Percentiles rank a stretch among this genome's conserved stretches.
Conservation (phyloP, 1,140 invertebrate genomes). For the Drosophila navojoa region DNA sequence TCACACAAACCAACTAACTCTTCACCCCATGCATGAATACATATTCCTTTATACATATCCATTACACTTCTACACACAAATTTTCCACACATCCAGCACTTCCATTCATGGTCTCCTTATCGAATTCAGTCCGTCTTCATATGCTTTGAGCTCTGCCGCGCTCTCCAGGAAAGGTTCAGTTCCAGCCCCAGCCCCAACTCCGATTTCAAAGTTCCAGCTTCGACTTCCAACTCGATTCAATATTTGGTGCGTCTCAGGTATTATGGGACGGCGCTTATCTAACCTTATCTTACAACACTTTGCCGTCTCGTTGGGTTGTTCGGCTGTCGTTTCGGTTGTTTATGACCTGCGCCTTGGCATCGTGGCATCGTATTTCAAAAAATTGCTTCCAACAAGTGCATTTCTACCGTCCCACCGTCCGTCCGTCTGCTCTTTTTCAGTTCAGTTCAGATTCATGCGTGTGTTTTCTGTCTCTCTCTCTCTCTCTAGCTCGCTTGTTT, state of each 20-base stretch:
- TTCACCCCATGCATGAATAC: background rate
- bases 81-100: background rate
- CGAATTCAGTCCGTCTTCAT: constrained; percentile 18
- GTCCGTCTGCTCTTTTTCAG: constrained; percentile 42
- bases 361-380: constrained; percentile 71
- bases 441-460: background rate
- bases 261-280: constrained; percentile 64
- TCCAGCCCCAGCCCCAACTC: constrained; percentile 27
- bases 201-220: background rate
- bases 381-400: constrained; percentile 67
- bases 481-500: constrained; percentile 14
- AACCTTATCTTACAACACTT: constrained; percentile 78
- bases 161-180: constrained; percentile 43
- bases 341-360: constrained; percentile 70
- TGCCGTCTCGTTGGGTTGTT: constrained; percentile 43
- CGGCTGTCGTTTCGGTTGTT: constrained; percentile 58
- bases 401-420: constrained; percentile 33
- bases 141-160: constrained; percentile 20
- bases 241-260: constrained; percentile 27
- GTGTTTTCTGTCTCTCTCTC: constrained; percentile 9
- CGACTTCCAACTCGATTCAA: constrained; percentile 10
- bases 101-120: constrained; percentile 26
- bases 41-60: background rate
- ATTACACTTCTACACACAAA: constrained; percentile 1
- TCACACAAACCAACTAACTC: background rate